A percentile compares a stretch with the other conserved stretches of the same genome.
Evolutionary conservation across 2,797 vertebrate species (phyloP).

Genomic region (Xerus rutilus): DNA sequence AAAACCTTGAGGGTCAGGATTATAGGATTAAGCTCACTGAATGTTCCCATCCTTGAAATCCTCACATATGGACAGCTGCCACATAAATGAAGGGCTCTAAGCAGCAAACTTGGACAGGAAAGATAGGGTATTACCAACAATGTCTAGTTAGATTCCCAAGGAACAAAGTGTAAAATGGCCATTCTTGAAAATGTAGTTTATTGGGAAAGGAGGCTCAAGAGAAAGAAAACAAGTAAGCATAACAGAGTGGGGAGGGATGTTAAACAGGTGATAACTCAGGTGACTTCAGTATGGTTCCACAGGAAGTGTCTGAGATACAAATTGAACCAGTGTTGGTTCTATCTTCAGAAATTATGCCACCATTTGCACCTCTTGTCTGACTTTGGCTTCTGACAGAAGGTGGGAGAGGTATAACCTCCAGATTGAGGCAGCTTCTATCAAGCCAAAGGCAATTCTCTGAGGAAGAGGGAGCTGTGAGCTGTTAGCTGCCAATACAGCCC

Average conservation of each 20-base stretch:
- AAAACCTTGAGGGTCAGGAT: background rate
- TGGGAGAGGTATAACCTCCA: background rate
- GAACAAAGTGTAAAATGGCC: background rate
- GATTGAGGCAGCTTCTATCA: background rate
- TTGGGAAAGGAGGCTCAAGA: background rate
- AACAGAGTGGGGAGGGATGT: background rate
- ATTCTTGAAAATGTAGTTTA: background rate
- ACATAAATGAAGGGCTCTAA: background rate
- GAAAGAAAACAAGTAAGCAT: background rate
- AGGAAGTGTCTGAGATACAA: background rate
- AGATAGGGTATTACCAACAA: background rate
- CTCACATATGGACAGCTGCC: background rate
- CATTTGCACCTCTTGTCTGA: background rate
- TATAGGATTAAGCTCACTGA: background rate
- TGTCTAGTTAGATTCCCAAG: background rate
- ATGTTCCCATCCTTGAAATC: background rate
- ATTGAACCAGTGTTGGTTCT: background rate
- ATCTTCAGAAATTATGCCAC: background rate
- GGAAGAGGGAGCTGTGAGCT: background rate
- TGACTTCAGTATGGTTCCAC: background rate
- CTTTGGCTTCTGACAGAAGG: background rate
- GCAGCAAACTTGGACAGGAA: background rate
- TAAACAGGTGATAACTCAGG: background rate
- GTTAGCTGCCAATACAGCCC: background rate
- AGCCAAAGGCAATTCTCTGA: background rate